Evolutionary conservation across 2,113 vertebrate species (phyloP).

Genomic region (Sprattus sprattus): DNA sequence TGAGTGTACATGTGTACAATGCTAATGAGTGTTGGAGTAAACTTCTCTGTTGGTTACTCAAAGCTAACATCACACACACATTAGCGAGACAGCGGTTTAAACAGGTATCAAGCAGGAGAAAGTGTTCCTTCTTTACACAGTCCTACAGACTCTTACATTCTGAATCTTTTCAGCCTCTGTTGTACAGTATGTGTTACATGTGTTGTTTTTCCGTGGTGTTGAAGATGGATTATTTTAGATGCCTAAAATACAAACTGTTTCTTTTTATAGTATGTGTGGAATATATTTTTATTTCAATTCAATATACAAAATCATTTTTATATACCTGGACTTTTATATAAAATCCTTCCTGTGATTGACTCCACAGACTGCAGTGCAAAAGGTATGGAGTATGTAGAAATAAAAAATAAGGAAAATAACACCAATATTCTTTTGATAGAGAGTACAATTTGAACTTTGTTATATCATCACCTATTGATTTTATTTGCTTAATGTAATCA

Average conservation of each 20-base stretch:
- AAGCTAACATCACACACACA: not conserved
- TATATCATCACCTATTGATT: no score
- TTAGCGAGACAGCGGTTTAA: not conserved
- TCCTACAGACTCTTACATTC: not conserved
- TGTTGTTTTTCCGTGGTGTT: not conserved
- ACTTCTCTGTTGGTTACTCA: not conserved
- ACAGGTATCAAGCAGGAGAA: not conserved
- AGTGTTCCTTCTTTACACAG: not conserved
- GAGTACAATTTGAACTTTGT: not conserved
- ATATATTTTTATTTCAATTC: not conserved
- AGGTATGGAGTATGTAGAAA: not conserved
- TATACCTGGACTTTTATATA: not conserved
- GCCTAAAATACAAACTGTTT: not conserved
- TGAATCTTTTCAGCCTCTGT: not conserved
- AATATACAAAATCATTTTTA: not conserved
- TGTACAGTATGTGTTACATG: conserved; percentile 1
- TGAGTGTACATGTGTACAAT: not conserved
- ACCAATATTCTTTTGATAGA: not conserved
- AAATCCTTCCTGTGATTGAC: not conserved
- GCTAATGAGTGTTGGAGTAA: not conserved
- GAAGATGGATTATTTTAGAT: not conserved
- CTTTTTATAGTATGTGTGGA: not conserved
- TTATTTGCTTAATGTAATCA: no score
- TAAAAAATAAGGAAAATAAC: not conserved
- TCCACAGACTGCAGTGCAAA: conserved; percentile 9